phyloP scores from a whole-genome alignment of 92 coral and sea anemone species.

The Pocillopora grandis region DNA sequence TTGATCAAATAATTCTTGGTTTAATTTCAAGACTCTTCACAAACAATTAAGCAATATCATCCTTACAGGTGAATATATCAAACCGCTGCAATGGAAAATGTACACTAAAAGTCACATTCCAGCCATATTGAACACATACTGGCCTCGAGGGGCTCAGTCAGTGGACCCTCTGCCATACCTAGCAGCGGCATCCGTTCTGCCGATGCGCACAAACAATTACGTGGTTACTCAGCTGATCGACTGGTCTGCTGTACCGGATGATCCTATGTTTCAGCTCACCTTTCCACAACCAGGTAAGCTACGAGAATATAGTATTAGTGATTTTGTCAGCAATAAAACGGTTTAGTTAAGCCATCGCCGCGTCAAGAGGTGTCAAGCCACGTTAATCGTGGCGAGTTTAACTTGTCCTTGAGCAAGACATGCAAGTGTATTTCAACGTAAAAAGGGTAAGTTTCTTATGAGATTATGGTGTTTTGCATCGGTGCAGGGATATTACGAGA shows the following conservation, averaged over 20 bases:
- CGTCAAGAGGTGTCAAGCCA: no score
- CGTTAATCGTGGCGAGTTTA: no score
- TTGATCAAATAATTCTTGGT: no score
- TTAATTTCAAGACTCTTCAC: not conserved
- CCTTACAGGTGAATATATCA: not conserved
- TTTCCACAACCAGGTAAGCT: slow-evolving; percentile 17
- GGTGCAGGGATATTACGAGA: no score
- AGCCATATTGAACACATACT: slow-evolving; percentile 7
- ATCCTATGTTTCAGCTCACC: slow-evolving; percentile 18
- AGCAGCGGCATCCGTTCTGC: slow-evolving; percentile 20
- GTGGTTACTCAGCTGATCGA: slow-evolving; percentile 20
- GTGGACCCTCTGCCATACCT: slow-evolving; percentile 7
- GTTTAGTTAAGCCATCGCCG: no score
- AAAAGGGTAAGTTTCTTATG: no score
- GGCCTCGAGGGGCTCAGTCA: slow-evolving; percentile 3
- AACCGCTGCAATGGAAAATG: slow-evolving; percentile 20
- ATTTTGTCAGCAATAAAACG: no score
- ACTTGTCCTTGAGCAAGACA: no score
- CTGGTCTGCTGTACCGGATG: slow-evolving; percentile 30
- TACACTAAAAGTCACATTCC: slow-evolving; percentile 28
- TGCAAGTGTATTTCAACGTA: no score
- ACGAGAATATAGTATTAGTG: not conserved
- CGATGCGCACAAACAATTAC: slow-evolving; percentile 25
- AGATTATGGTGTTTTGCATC: no score
- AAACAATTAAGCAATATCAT: not conserved